phyloP scores from a whole-genome alignment of 2,888 invertebrate species.

The Pediacus dermestoides region DNA sequence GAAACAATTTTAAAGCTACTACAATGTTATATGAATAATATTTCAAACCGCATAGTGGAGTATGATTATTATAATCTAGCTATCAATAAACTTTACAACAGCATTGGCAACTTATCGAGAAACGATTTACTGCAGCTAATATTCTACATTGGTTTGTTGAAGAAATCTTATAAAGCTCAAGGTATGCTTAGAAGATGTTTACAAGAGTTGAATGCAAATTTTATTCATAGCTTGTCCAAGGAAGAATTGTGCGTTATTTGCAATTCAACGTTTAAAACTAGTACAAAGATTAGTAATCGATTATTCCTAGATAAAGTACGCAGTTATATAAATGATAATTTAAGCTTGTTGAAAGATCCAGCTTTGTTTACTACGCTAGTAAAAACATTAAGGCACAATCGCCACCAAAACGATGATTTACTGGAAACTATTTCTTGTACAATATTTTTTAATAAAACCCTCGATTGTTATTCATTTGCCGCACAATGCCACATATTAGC shows the following conservation, averaged over 20 bases:
- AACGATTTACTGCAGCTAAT: slow-evolving; percentile 43
- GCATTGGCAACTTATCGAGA: slow-evolving; percentile 31
- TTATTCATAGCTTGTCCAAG: slow-evolving; percentile 34
- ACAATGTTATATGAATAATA: slow-evolving; percentile 36
- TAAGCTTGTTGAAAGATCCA: slow-evolving; percentile 43
- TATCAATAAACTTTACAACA: slow-evolving; percentile 31
- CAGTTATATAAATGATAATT: slow-evolving; percentile 41
- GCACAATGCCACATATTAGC: slow-evolving; percentile 47
- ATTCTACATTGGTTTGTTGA: slow-evolving; percentile 45
- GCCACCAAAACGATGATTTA: slow-evolving; percentile 43
- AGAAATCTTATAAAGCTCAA: slow-evolving; percentile 35
- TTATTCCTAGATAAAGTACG: slow-evolving; percentile 39
- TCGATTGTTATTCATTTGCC: slow-evolving; percentile 42
- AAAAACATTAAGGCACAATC: slow-evolving; percentile 47
- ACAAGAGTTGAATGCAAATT: slow-evolving; percentile 26
- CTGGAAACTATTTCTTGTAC: slow-evolving; percentile 43
- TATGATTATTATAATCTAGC: slow-evolving; percentile 39
- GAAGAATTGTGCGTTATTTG: slow-evolving; percentile 48
- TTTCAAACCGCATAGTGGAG: slow-evolving; percentile 39
- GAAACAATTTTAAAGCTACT: slow-evolving; percentile 36
- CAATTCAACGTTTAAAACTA: slow-evolving; percentile 46
- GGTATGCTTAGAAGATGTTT: slow-evolving; percentile 37
- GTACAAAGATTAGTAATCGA: slow-evolving; percentile 41
- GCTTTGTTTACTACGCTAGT: slow-evolving; percentile 46
- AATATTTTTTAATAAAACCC: slow-evolving; percentile 44